These are phyloP conservation scores for Craterocephalus amniculus DNA, from an alignment of 2,797 vertebrate species.

Conservation along the genomic window DNA sequence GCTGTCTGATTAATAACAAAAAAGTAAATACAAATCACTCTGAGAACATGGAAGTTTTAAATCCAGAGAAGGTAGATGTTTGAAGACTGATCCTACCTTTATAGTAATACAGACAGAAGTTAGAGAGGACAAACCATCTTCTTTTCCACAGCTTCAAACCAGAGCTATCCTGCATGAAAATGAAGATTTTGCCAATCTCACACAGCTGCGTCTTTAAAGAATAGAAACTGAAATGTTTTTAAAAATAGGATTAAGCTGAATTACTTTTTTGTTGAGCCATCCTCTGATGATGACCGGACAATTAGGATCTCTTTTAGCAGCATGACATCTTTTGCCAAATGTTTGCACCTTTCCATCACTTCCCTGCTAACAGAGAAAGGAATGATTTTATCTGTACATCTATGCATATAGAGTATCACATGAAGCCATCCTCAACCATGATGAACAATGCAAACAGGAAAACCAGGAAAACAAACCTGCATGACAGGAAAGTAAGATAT, in stretches of 20 bases:
- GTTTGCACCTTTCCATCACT: constrained; percentile 82
- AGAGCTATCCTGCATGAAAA: constrained; percentile 87
- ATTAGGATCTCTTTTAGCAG: constrained; percentile 89
- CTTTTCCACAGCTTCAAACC: constrained; percentile 93
- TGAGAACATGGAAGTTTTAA: background rate
- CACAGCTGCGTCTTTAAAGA: background rate
- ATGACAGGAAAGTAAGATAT: constrained; percentile 83
- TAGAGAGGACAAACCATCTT: constrained; percentile 93
- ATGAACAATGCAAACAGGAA: background rate
- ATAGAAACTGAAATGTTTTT: background rate
- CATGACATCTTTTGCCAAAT: constrained; percentile 89
- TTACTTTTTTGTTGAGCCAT: constrained; percentile 93
- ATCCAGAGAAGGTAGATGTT: background rate
- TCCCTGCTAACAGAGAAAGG: constrained; percentile 49
- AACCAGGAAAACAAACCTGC: constrained; percentile 70
- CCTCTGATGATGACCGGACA: constrained; percentile 89
- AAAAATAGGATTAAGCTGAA: background rate
- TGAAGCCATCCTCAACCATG: background rate
- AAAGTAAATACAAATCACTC: background rate
- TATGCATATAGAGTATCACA: background rate
- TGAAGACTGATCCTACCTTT: constrained; percentile 82
- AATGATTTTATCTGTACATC: background rate
- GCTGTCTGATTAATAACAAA: constrained; percentile 80
- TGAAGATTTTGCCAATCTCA: constrained; percentile 9
- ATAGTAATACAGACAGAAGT: constrained; percentile 93